Base-by-base conservation (phyloP, 2,797 vertebrate species). In the Gymnocypris eckloni region DNA sequence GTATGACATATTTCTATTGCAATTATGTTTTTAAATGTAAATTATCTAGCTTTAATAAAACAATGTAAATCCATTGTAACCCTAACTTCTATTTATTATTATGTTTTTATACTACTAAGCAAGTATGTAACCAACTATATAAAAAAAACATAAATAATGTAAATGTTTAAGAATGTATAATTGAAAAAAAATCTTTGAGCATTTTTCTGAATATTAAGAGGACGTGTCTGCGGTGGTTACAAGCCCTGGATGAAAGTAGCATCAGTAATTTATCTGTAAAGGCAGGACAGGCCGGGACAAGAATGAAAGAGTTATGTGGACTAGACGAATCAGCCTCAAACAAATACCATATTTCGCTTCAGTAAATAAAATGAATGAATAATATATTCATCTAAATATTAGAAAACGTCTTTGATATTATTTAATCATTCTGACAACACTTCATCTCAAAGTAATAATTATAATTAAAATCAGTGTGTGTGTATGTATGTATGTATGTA, bases 51-150 rank as follows among this genome's bases (percentile, higher is more conserved):
- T 59, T 64, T 28, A 28, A 79, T 64, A 45, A 64, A 61, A 11
- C 10, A 54, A 76, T 22, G 11, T n/a, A 41, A 13, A 78, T 41
- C 12, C 12, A 43, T n/a, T 79, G 56, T 25, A 79, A 79, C 56
- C 56, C 5, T 43, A 79, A 25, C 13, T 43, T 61, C 4, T 9
- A 10, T 25, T 11, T 59, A 54, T 37, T 37, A 56, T 56, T n/a
- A 15, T 77, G 20, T 78, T 78, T 41, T 59, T 4, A 78, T 59
- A 41, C 33, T 39, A 77, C 52, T 78, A 41, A 77, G 11, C 20
- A 78, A 78, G 54, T 3, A 78, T n/a, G 20, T 78, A 59, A 41
- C 20, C 20, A 56, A 77, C 39, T 77, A 33, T 77, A 13, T n/a
- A 75, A 43, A 56, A 56, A 77, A 54, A 56, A 76, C 54, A 56